Evolutionary conservation across 2,888 invertebrate species (phyloP).

Genomic region (Leucophora obtusa): DNA sequence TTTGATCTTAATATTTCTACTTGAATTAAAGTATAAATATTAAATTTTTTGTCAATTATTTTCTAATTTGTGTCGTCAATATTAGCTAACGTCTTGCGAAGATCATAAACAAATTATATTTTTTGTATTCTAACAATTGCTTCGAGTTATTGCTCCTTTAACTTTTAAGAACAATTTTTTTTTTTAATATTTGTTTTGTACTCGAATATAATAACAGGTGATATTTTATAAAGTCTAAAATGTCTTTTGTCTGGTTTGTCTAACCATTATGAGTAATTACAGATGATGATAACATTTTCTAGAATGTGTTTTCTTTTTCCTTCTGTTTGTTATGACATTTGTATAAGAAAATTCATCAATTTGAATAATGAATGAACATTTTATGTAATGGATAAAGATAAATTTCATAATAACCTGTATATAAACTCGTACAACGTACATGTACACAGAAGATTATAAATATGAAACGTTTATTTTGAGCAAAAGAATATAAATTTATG

Average conservation of each 20-base stretch:
- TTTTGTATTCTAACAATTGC: neutral
- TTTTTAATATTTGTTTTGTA: neutral
- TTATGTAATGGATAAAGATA: neutral
- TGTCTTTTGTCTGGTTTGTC: slow-evolving; percentile 41
- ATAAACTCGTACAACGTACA: neutral
- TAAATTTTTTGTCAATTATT: no score
- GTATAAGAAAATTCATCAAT: slow-evolving; percentile 17
- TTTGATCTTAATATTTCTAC: no score
- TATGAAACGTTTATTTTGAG: neutral
- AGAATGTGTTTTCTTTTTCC: neutral
- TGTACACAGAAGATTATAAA: neutral
- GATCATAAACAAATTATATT: neutral
- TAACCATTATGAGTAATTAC: slow-evolving; percentile 1
- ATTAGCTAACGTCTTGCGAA: no score
- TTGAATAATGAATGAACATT: slow-evolving; percentile 23
- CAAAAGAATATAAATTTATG: neutral
- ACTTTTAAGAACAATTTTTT: neutral
- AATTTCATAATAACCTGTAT: neutral
- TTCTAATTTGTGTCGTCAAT: no score
- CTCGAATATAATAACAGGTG: slow-evolving; percentile 42
- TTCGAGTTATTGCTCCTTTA: neutral
- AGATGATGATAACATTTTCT: neutral
- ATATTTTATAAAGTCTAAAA: slow-evolving; percentile 49
- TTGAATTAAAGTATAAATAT: no score
- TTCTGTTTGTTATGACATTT: slow-evolving; percentile 28